A percentile compares a stretch with the other conserved stretches of the same genome.
These are phyloP conservation scores for Zonotrichia albicollis DNA, from an alignment of 2,797 vertebrate genomes.

Conservation along the genomic window DNA sequence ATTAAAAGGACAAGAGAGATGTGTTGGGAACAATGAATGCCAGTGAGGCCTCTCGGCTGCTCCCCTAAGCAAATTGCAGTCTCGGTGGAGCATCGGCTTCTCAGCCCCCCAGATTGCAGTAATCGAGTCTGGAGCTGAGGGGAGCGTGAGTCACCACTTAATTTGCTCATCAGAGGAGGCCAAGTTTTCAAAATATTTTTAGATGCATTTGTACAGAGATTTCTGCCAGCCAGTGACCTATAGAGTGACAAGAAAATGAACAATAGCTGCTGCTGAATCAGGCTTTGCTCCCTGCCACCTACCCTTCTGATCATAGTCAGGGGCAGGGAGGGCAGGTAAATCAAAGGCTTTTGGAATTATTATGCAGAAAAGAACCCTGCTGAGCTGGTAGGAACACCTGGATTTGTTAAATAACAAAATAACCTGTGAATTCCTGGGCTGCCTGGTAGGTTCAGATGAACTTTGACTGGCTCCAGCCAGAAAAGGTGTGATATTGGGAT, in stretches of 20 bases:
- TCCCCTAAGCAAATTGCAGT: neutral
- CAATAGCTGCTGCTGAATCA: neutral
- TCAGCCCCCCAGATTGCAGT: conserved; percentile 31
- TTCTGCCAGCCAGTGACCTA: neutral
- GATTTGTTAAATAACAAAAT: neutral
- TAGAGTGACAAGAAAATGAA: conserved; percentile 20
- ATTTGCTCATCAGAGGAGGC: conserved; percentile 23
- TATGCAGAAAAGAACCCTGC: neutral
- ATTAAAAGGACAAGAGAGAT: neutral
- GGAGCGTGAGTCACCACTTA: conserved; percentile 26
- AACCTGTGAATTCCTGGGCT: neutral
- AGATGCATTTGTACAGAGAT: conserved; percentile 13
- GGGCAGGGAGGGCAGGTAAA: neutral
- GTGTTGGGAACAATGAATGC: neutral
- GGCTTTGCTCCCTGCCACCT: neutral
- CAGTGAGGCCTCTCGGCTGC: neutral
- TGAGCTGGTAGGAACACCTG: neutral
- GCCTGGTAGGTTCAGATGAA: neutral
- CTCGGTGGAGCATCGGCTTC: neutral
- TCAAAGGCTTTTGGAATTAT: neutral
- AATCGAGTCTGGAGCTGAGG: conserved; percentile 31
- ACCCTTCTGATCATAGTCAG: neutral
- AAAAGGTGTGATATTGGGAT: neutral
- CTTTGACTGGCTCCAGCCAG: neutral
- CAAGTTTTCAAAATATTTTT: conserved; percentile 49